Evolutionary conservation across 2,888 invertebrate genomes (phyloP).

Genomic region (Rhodophaea formosa): DNA sequence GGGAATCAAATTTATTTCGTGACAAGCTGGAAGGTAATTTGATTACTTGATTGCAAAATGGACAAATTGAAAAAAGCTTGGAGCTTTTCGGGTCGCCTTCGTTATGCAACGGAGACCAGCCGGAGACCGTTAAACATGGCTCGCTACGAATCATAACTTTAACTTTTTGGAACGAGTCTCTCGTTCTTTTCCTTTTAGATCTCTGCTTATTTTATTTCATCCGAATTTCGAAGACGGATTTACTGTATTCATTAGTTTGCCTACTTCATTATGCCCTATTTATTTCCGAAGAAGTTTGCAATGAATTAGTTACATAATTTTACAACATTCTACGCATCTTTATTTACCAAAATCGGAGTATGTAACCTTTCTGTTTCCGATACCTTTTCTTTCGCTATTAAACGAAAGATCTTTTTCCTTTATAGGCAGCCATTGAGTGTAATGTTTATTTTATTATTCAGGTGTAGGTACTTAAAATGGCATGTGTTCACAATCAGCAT

Average conservation of each 20-base stretch:
- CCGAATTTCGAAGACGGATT: neutral
- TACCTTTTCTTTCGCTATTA: no score
- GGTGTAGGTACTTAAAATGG: neutral
- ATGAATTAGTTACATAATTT: no score
- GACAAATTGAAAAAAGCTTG: constrained; percentile 27
- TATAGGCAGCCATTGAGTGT: no score
- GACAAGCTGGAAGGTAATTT: constrained; percentile 38
- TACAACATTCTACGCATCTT: no score
- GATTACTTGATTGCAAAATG: constrained; percentile 57
- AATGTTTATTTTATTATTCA: no score
- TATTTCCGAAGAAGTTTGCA: neutral
- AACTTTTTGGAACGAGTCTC: neutral
- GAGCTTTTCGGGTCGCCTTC: constrained; percentile 1
- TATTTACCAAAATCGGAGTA: no score
- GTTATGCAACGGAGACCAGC: constrained; percentile 1
- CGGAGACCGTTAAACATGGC: neutral
- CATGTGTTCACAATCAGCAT: neutral
- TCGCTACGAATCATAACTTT: neutral
- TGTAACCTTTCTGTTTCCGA: no score
- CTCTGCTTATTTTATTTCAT: neutral
- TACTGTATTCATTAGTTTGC: neutral
- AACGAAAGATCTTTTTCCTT: no score
- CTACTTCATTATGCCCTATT: neutral
- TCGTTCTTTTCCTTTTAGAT: neutral
- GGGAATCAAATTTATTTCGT: constrained; percentile 34